These are phyloP conservation scores for Euura saliciscinereae DNA, from an alignment of 1,140 invertebrate genomes.

Conservation along the genomic window DNA sequence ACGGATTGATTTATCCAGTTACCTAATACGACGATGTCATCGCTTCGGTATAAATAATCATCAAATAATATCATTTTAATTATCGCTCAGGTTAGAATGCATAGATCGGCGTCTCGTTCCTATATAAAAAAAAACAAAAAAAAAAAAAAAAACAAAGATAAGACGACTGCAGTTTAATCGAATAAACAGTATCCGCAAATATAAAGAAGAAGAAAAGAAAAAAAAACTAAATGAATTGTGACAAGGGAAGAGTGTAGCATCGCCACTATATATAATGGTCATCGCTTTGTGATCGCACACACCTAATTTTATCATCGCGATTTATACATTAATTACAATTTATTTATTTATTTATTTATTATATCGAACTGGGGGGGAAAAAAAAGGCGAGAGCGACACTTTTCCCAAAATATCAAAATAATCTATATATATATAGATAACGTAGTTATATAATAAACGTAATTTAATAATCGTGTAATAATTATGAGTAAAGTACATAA, in stretches of 20 bases:
- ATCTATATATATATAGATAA: background rate
- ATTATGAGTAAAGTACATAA: background rate
- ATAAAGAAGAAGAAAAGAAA: too few species aligned
- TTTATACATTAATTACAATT: background rate
- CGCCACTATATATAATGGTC: too few species aligned
- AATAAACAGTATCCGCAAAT: background rate
- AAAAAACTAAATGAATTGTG: background rate
- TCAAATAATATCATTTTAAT: background rate
- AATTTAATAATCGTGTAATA: conserved; percentile 6
- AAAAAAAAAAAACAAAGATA: background rate
- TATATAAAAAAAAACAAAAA: conserved; percentile 21
- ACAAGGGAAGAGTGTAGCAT: background rate
- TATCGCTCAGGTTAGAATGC: conserved; percentile 6
- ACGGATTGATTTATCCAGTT: too few species aligned
- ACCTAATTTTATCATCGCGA: background rate
- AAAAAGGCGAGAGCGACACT: background rate
- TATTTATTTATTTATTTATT: too few species aligned
- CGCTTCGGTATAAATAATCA: background rate
- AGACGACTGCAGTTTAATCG: background rate
- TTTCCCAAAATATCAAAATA: background rate
- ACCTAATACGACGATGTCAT: too few species aligned
- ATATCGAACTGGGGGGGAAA: too few species aligned
- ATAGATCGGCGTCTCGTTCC: conserved; percentile 38
- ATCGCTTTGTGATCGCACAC: background rate
- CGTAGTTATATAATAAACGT: background rate